Base-by-base conservation (phyloP, 1,140 invertebrate species). In the Cecropterus lyciades region DNA sequence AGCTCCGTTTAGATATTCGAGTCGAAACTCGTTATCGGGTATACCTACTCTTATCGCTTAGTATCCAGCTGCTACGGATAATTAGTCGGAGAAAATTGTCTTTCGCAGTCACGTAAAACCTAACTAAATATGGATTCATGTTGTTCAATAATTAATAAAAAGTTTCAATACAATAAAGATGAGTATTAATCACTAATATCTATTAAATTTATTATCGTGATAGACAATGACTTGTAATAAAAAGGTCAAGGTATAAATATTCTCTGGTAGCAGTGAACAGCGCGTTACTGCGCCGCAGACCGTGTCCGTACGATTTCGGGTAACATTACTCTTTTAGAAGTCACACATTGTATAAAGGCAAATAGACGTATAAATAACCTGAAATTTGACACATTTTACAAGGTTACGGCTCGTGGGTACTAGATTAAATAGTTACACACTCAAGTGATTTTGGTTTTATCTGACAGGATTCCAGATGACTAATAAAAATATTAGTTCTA, bases 1-100 rank as follows among this genome's bases (percentile, higher is more conserved):
- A 74, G 66, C 42, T 37, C 51, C 49, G 40, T 67, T 77, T 69
- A 65, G 55, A 70, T 67, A 65, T 69, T 59, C 24, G 27, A 65
- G 37, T 20, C 24, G 15, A 49, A 53, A 52, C 37, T 73, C 24
- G 60, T 56, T 33, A 53, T 70, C n/a, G n/a, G 60, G 9, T 45
- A 45, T n/a, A n/a, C n/a, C n/a, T n/a, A n/a, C n/a, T n/a, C n/a
- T 14, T 65, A 60, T 52, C 15, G 27, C 49, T 63, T 24, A 30
- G 48, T 24, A 64, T 43, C 40, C n/a, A 15, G 16, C n/a, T 48
- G 37, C 3, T 40, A 8, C 42, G 17, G 37, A n/a, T 56, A 53
- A 53, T 53, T 37, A 53, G 13, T 53, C 5, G n/a, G 7, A 33
- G 49, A 53, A 53, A 53, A 53, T 37, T 16, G 10, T n/a, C n/a